A percentile compares a stretch with the other conserved stretches of the same genome.
These are phyloP conservation scores for Zaprionus inermis DNA, from an alignment of 1,140 invertebrate species.

Conservation along the genomic window DNA sequence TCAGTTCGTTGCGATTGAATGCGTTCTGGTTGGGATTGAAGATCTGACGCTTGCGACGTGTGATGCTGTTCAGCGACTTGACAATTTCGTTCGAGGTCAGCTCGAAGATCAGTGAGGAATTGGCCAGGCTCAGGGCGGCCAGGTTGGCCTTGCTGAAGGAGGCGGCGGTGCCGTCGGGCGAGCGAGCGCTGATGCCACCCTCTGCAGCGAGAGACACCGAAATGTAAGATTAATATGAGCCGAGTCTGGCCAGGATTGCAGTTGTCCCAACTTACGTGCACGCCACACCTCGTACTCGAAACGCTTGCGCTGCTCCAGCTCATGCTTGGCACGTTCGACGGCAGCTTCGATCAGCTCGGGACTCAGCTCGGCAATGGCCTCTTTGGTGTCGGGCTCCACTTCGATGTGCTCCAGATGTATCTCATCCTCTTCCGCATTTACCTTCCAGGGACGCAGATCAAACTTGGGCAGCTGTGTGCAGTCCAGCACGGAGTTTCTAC, in stretches of 20 bases:
- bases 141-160: slow-evolving; percentile 95
- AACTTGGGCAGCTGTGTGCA: slow-evolving; percentile 89
- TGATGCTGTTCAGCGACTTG: slow-evolving; percentile 87
- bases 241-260: too few relatives aligned
- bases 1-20: slow-evolving; percentile 88
- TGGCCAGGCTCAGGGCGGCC: slow-evolving; percentile 91
- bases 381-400: slow-evolving; percentile 75
- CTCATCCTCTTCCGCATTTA: slow-evolving; percentile 56
- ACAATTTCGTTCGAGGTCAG: slow-evolving; percentile 93
- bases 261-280: slow-evolving; percentile 53
- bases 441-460: slow-evolving; percentile 84
- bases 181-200: slow-evolving; percentile 92
- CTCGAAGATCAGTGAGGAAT: slow-evolving; percentile 94
- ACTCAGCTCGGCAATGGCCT: slow-evolving; percentile 81
- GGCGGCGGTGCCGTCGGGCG: slow-evolving; percentile 92
- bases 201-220: slow-evolving; percentile 84
- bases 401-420: slow-evolving; percentile 70
- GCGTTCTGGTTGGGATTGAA: slow-evolving; percentile 89
- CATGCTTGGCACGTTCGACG: slow-evolving; percentile 89
- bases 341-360: slow-evolving; percentile 86
- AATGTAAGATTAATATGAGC: background rate
- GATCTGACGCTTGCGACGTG: slow-evolving; percentile 88
- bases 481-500: slow-evolving; percentile 90
- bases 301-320: slow-evolving; percentile 89
- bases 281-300: slow-evolving; percentile 91